Percentiles rank a stretch among this genome's conserved stretches.
Conservation (phyloP, 2,797 vertebrate genomes). For the Neoniphon sammara region DNA sequence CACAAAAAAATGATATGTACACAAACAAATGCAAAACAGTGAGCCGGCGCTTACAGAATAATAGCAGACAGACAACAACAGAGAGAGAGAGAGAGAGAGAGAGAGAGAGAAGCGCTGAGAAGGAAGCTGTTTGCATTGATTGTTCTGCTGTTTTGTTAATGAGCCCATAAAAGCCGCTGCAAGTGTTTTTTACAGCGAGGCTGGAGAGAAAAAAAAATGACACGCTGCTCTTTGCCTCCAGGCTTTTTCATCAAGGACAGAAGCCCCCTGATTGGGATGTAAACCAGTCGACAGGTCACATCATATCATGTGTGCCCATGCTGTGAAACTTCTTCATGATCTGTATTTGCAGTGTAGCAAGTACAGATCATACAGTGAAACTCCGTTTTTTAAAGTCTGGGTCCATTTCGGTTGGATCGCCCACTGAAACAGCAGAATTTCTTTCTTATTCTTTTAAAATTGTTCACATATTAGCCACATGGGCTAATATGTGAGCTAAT, state of each 20-base stretch:
- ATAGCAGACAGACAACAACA: constrained; percentile 57
- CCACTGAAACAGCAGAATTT: no score
- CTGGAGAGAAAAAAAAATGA: constrained; percentile 49
- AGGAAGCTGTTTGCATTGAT: constrained; percentile 73
- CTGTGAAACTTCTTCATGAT: background rate
- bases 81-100: constrained; percentile 17
- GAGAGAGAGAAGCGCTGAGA: constrained; percentile 19
- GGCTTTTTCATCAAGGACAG: constrained; percentile 39
- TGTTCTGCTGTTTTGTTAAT: constrained; percentile 73
- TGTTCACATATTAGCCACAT: no score
- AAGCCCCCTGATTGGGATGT: constrained; percentile 37
- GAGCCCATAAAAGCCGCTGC: constrained; percentile 72
- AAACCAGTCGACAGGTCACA: constrained; percentile 2
- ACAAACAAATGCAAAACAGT: constrained; percentile 64
- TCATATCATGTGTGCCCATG: no score
- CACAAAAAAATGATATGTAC: constrained; percentile 52
- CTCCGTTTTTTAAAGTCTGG: no score
- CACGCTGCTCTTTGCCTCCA: constrained; percentile 14
- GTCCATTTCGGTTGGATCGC: no score
- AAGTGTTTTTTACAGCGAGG: constrained; percentile 64
- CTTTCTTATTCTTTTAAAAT: no score
- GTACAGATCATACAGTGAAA: no score
- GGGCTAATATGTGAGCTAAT: no score
- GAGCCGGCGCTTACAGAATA: constrained; percentile 50
- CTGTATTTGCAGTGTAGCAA: no score